Evolutionary conservation across 2,797 vertebrate genomes (phyloP), one percentile per base, ranked within the genome.

Genomic region (Chelmon rostratus): DNA sequence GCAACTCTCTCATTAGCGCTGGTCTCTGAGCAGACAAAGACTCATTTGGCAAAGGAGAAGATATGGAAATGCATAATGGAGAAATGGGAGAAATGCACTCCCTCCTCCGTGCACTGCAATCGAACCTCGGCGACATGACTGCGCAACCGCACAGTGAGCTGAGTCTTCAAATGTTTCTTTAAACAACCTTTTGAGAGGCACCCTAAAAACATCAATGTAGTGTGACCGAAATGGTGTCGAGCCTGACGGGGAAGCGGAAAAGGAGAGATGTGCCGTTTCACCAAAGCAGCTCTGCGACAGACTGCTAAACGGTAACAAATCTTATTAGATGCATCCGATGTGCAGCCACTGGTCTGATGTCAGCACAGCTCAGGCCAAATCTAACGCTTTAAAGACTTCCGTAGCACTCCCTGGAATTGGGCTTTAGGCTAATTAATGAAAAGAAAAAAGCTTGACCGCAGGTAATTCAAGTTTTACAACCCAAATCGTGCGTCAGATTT

Each of bases 1-100:
- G 65, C 67, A 88, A 89, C 74, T 82, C 78, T 62, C 78, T 87
- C 85, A 91, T 86, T 81, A 88, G 73, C n/a, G 58, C 76, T 71
- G 65, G 28, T 78, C 72, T 89, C 75, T 23, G 58, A 66, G 64
- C 79, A 84, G 72, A 84, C 78, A 89, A 88, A 88, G 31, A 77
- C 79, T 81, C 52, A 83, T 90, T 88, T 86, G 81, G 79, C 15
- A 8, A 75, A 75, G 78, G 54, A 52, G 67, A 83, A 31, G 49
- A 87, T 76, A 78, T 80, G 73, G 56, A 85, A 78, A 87, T 79
- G 61, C 23, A 79, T 68, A 66, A 76, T 21, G 56, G 74, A 71
- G 79, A 79, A 67, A 59, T 4, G 9, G 47, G 46, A 66, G 50
- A 66, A 78, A 68, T 37, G 44, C 5, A 35, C 68, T 57, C 64